Percentiles rank a stretch among this genome's conserved stretches.
Conservation (phyloP, 2,888 invertebrate genomes). For the Papilio protenor region DNA sequence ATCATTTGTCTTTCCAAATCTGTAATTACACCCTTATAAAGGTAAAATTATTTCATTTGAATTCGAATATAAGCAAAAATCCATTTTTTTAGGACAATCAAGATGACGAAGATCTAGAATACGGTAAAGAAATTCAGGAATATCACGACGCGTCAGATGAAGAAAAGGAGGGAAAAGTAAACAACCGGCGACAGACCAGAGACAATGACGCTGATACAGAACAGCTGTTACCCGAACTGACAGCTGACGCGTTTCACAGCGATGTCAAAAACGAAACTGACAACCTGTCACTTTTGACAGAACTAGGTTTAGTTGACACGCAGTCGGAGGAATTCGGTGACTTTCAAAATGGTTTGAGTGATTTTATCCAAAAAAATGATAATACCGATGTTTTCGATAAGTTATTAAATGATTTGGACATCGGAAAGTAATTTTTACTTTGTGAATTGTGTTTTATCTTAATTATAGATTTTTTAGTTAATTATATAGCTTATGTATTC, state of each 20-base stretch:
- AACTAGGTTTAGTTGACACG: slow-evolving; percentile 84
- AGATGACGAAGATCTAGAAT: slow-evolving; percentile 83
- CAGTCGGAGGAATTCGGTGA: slow-evolving; percentile 71
- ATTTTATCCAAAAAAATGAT: slow-evolving; percentile 59
- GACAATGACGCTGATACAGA: slow-evolving; percentile 71
- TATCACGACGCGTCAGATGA: slow-evolving; percentile 73
- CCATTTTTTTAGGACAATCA: slow-evolving; percentile 67
- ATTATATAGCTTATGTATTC: not conserved
- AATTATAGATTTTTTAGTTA: not conserved
- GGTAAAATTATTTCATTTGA: no score
- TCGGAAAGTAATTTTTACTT: slow-evolving; percentile 58
- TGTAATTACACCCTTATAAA: no score
- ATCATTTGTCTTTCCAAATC: no score
- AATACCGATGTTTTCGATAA: slow-evolving; percentile 77
- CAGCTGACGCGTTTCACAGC: slow-evolving; percentile 47
- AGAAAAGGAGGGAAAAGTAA: slow-evolving; percentile 72
- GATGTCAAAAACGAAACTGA: slow-evolving; percentile 62
- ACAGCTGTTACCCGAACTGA: slow-evolving; percentile 69
- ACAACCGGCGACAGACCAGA: slow-evolving; percentile 68
- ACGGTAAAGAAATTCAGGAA: slow-evolving; percentile 77
- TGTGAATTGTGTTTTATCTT: slow-evolving; percentile 18
- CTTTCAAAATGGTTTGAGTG: slow-evolving; percentile 73
- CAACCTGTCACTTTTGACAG: slow-evolving; percentile 79
- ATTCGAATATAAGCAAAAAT: not conserved
- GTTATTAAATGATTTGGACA: slow-evolving; percentile 70